Percentiles rank a stretch among this genome's conserved stretches.
phyloP scores from a whole-genome alignment of 2,888 invertebrate species.

The Podabrus alpinus region DNA sequence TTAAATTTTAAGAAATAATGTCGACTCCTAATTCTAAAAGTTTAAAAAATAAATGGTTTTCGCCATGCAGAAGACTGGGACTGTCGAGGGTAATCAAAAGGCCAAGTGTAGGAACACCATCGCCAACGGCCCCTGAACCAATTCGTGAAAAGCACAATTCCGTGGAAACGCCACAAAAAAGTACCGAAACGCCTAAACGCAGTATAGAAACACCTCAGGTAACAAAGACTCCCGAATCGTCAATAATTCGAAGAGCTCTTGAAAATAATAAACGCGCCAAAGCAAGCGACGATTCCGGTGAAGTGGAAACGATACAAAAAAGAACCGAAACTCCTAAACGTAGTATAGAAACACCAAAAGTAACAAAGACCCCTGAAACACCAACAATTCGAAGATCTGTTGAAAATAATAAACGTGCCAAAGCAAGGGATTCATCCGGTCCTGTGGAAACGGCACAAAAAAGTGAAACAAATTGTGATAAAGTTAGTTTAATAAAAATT shows the following conservation, averaged over 20 bases:
- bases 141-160: background rate
- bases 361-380: background rate
- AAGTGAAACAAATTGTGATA: background rate
- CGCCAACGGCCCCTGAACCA: background rate
- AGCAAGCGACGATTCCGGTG: too few species aligned
- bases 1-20: too few species aligned
- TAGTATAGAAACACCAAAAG: background rate
- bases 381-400: background rate
- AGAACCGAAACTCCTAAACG: background rate
- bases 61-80: background rate
- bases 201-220: background rate
- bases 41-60: background rate
- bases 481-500: too few species aligned
- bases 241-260: background rate
- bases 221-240: background rate
- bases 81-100: background rate
- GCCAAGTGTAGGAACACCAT: background rate
- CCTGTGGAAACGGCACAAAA: too few species aligned
- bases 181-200: background rate
- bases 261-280: too few species aligned
- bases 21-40: background rate
- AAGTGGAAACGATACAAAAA: too few species aligned
- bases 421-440: too few species aligned
- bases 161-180: background rate
- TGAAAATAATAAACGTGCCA: background rate